Base-by-base conservation (phyloP, 2,888 invertebrate genomes). In the Nomada flava region DNA sequence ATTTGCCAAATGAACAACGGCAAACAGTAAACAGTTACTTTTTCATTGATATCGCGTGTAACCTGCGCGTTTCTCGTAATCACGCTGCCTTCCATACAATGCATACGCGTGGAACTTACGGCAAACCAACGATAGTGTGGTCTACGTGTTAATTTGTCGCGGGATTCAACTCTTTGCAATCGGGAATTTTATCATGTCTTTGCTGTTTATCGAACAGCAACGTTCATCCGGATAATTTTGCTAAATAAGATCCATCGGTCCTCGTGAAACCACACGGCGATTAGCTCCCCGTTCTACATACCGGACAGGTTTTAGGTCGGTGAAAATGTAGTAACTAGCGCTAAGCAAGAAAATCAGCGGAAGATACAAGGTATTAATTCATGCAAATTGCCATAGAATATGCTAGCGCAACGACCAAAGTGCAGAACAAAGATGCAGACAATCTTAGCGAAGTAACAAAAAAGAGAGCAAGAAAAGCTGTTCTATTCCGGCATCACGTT, bases 331-430 rank as follows among this genome's bases (percentile, higher is more conserved):
- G 63, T 83, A 85, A 87, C 59, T 63, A 78, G 47, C 59, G 79
- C 71, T 88, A 86, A 88, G 20, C 62, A 77, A 78, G 68, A 79
- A 88, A 86, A 82, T 76, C 77, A 53, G 75, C 81, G 82, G 85
- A 77, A 82, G 74, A 62, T 60, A 18, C 44, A 52, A 85, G 77
- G 78, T 79, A 82, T 83, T 88, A 90, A 89, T 88, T 86, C 60
- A 77, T 86, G 89, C 76, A 88, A 90, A 90, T 90, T 90, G 60
- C 71, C 26, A 67, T 20, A 60, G 67, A 71, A 82, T 52, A 59
- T 9, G 15, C 42, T 10, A 13, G 11, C 15, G 20, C 18, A 42
- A 29, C n/a, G 53, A 65, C n/a, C 55, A 2, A 53, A 44, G 47
- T 10, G 67, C 36, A 26, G 64, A 20, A 65, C 9, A n/a, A 10